These are phyloP conservation scores for cattle (Bos taurus) DNA, from an alignment of 2,113 vertebrate genomes.

Conservation along the genomic window DNA sequence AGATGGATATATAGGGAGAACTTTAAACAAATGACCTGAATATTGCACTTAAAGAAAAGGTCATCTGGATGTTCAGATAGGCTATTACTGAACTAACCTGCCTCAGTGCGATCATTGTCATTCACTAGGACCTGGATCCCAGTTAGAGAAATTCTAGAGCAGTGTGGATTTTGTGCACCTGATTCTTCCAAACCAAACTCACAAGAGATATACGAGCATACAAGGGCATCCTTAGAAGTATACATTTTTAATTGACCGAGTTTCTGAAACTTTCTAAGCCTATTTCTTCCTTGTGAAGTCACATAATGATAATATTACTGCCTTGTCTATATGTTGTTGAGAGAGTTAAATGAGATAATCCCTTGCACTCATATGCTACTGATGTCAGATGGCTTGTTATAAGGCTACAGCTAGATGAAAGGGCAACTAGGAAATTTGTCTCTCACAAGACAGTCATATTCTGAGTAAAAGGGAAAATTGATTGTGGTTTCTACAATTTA, in stretches of 20 bases:
- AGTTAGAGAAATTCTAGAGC: neutral
- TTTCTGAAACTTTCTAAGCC: neutral
- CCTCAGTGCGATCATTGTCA: neutral
- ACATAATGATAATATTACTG: neutral
- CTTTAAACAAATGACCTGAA: neutral
- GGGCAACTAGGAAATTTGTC: neutral
- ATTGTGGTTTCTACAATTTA: neutral
- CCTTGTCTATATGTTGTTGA: neutral
- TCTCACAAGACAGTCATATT: neutral
- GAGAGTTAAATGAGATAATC: neutral
- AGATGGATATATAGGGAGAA: neutral
- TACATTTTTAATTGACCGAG: neutral
- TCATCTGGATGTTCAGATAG: neutral
- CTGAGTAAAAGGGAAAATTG: neutral
- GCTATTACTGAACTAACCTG: neutral
- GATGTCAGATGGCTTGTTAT: neutral
- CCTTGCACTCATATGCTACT: neutral
- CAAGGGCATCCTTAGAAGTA: neutral
- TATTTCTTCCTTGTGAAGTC: neutral
- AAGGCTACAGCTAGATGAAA: neutral
- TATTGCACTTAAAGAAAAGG: neutral
- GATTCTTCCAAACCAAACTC: neutral
- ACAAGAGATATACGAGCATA: neutral
- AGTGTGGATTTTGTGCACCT: neutral
- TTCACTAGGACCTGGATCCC: neutral